These are phyloP conservation scores for Phalacrocorax aristotelis DNA, from an alignment of 2,113 vertebrate species.

Conservation along the genomic window DNA sequence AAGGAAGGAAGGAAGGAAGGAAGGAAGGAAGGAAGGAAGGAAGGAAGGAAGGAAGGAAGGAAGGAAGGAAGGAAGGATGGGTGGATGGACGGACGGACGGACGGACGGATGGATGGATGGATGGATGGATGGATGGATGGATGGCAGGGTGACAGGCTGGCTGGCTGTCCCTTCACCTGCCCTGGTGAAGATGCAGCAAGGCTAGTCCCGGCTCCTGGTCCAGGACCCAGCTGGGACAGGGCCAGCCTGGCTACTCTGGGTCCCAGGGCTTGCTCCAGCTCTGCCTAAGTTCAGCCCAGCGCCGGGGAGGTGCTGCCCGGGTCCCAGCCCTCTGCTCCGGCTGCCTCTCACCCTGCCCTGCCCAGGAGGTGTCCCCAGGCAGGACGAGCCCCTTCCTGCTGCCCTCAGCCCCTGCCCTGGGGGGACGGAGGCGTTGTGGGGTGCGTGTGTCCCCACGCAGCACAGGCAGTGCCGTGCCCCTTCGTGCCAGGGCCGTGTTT, in stretches of 20 bases:
- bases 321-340: not conserved
- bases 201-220: no score
- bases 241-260: not conserved
- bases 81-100: rapidly evolving
- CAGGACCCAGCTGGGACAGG: not conserved
- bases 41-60: rapidly evolving
- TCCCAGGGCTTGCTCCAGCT: not conserved
- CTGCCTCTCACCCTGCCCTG: not conserved
- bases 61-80: rapidly evolving
- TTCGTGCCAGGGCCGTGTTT: not conserved
- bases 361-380: not conserved
- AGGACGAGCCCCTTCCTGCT: not conserved
- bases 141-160: not conserved
- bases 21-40: no score
- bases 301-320: rapidly evolving
- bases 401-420: not conserved
- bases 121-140: no score
- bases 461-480: rapidly evolving
- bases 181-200: rapidly evolving
- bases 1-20: not conserved
- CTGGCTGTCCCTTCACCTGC: not conserved
- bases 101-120: rapidly evolving
- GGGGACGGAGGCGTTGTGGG: rapidly evolving
- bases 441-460: rapidly evolving
- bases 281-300: not conserved